phyloP scores from a whole-genome alignment of 1,140 invertebrate genomes.

The Caenorhabditis briggsae region DNA sequence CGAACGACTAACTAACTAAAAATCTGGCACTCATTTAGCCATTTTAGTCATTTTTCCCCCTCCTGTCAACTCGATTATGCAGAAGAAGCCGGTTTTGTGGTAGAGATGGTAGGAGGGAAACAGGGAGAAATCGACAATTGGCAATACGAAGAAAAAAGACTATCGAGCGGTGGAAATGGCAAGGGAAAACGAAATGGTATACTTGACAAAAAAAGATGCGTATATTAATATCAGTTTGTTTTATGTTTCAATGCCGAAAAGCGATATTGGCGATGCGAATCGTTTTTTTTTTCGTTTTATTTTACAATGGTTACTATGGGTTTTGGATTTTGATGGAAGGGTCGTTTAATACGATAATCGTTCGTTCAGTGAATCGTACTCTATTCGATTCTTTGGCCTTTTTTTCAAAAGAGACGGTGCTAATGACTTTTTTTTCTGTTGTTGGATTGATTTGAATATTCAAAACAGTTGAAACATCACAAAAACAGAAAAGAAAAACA shows the following conservation, averaged over 20 bases:
- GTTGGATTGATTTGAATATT: background rate
- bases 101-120: background rate
- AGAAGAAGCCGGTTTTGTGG: conserved; percentile 35
- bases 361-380: conserved; percentile 21
- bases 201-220: conserved; percentile 10
- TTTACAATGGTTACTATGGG: background rate
- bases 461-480: no score
- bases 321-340: background rate
- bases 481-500: background rate
- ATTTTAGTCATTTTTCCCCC: conserved; percentile 42
- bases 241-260: background rate
- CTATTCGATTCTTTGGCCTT: background rate
- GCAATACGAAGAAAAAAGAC: background rate
- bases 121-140: background rate
- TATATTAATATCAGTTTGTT: conserved; percentile 48
- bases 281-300: conserved; percentile 24
- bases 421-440: background rate
- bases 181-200: background rate
- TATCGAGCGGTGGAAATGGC: background rate
- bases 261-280: conserved; percentile 7
- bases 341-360: conserved; percentile 40
- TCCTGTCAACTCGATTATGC: conserved; percentile 53
- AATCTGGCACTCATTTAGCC: conserved; percentile 50
- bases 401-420: background rate
- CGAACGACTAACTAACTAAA: conserved; percentile 43